These are phyloP conservation scores for Heliconius nattereri DNA, from an alignment of 1,140 invertebrate genomes.

Conservation along the genomic window DNA sequence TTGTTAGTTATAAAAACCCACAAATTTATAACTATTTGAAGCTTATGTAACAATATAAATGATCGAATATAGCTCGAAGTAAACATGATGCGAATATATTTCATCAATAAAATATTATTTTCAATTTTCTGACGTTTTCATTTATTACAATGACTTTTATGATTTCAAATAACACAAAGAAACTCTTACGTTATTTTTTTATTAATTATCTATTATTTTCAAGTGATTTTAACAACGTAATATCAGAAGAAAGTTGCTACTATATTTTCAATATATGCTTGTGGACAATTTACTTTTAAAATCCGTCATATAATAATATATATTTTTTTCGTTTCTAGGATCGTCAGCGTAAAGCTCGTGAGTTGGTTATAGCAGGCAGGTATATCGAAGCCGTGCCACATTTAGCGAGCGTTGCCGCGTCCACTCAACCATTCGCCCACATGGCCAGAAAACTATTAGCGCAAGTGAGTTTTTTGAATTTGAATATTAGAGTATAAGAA, in stretches of 20 bases:
- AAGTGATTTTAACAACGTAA: background rate
- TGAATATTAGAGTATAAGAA: too few relatives aligned
- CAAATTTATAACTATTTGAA: background rate
- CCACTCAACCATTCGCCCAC: slow-evolving; percentile 28
- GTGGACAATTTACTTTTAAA: too few relatives aligned
- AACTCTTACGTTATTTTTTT: background rate
- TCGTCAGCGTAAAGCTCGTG: slow-evolving; percentile 46
- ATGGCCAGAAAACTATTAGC: slow-evolving; percentile 43
- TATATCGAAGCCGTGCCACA: slow-evolving; percentile 51
- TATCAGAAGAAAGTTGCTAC: too few relatives aligned
- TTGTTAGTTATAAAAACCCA: background rate
- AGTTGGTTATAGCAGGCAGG: slow-evolving; percentile 41
- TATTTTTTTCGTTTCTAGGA: slow-evolving; percentile 32
- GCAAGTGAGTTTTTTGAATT: slow-evolving; percentile 1
- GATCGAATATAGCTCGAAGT: background rate
- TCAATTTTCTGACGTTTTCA: background rate
- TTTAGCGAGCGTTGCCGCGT: slow-evolving; percentile 51
- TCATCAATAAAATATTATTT: background rate
- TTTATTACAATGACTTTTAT: background rate
- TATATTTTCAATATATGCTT: too few relatives aligned
- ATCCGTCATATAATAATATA: background rate
- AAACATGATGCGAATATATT: background rate
- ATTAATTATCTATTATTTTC: background rate
- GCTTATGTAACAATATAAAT: background rate
- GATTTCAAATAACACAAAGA: background rate